A percentile compares a stretch with the other conserved stretches of the same genome.
These are phyloP conservation scores for Nylanderia fulva DNA, from an alignment of 1,140 invertebrate species.

Conservation along the genomic window DNA sequence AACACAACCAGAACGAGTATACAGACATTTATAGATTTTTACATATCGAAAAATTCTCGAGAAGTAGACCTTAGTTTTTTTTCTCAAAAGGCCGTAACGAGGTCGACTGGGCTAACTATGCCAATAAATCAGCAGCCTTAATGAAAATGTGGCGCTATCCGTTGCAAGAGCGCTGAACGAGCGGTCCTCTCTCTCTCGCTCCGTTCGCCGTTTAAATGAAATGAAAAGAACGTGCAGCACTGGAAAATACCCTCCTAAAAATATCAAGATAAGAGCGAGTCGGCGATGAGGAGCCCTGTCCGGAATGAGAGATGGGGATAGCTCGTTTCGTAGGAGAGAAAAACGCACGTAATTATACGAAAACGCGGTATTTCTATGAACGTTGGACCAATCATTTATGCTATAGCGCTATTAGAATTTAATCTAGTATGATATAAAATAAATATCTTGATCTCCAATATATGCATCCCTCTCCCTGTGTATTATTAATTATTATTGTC, in stretches of 20 bases:
- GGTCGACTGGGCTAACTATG: conserved; percentile 78
- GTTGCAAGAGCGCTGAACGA: conserved; percentile 75
- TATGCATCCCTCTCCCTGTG: background rate
- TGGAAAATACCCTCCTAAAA: conserved; percentile 76
- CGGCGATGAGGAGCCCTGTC: conserved; percentile 56
- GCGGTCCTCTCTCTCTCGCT: conserved; percentile 65
- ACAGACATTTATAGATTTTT: conserved; percentile 49
- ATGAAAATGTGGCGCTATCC: conserved; percentile 82
- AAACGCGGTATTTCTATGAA: conserved; percentile 52
- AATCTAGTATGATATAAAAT: too few species aligned
- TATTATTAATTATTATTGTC: background rate
- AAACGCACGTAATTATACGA: conserved; percentile 59
- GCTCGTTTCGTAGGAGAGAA: conserved; percentile 53
- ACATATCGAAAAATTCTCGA: conserved; percentile 69
- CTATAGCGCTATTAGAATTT: background rate
- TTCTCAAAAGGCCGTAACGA: conserved; percentile 73
- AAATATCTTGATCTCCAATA: background rate
- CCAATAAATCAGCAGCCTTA: conserved; percentile 81
- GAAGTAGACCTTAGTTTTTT: conserved; percentile 57
- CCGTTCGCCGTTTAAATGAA: conserved; percentile 79
- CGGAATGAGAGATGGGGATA: conserved; percentile 38
- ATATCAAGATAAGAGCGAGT: conserved; percentile 78
- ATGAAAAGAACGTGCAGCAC: conserved; percentile 73
- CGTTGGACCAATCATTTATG: conserved; percentile 21
- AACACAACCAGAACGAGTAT: background rate